Evolutionary conservation across 2,797 vertebrate species (phyloP).

Genomic region (Chelidonichthys spinosus): DNA sequence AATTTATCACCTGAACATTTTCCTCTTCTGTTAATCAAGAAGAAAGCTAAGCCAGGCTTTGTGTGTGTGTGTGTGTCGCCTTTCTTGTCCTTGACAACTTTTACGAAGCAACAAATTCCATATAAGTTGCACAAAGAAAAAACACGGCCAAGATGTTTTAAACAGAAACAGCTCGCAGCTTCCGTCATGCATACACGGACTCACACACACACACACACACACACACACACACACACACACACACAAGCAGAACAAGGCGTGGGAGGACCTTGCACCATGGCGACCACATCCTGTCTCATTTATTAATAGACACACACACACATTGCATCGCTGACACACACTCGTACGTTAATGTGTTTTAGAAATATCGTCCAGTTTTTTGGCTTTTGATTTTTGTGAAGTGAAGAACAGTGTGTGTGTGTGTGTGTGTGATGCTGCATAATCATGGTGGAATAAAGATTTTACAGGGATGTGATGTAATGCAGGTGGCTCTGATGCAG

Average conservation of each 20-base stretch:
- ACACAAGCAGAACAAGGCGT: constrained; percentile 63
- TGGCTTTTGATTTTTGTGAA: constrained; percentile 44
- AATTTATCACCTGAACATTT: constrained; percentile 9
- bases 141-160: constrained; percentile 26
- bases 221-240: constrained; percentile 40
- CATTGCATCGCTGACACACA: background rate
- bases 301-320: constrained; percentile 29
- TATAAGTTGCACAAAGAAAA: constrained; percentile 9
- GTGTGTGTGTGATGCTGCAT: too few relatives aligned
- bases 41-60: constrained; percentile 11
- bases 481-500: constrained; percentile 19
- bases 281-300: constrained; percentile 79
- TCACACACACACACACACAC: constrained; percentile 41
- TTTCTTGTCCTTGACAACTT: constrained; percentile 39
- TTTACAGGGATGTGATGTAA: constrained; percentile 1
- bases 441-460: too few relatives aligned
- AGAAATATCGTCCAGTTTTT: constrained; percentile 47
- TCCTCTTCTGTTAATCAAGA: constrained; percentile 4
- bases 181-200: constrained; percentile 36
- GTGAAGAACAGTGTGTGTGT: constrained; percentile 40
- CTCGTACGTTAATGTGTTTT: constrained; percentile 22
- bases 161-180: constrained; percentile 53
- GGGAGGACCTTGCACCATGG: constrained; percentile 78
- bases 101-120: constrained; percentile 1
- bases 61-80: background rate